phyloP scores from a whole-genome alignment of 2,888 invertebrate genomes.

The Spatulosminthurus flaviceps region DNA sequence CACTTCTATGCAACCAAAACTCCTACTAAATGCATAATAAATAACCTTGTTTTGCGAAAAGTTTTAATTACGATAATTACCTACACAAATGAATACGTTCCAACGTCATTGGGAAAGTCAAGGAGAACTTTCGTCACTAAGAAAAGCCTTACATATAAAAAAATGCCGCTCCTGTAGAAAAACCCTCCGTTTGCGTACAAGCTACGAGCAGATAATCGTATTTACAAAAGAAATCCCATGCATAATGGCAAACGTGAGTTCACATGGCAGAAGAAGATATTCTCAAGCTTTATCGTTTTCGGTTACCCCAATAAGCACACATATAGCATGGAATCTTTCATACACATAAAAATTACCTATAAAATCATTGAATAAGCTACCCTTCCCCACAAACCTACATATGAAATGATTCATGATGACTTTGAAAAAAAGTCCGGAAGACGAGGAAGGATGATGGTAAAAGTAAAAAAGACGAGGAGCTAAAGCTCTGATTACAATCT shows the following conservation, averaged over 20 bases:
- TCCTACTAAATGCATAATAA: no score
- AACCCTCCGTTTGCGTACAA: no score
- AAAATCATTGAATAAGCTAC: no score
- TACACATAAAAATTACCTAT: neutral
- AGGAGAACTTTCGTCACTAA: no score
- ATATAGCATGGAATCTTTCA: neutral
- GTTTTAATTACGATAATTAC: no score
- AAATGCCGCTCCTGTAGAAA: no score
- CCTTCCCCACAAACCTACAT: neutral
- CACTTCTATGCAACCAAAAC: no score
- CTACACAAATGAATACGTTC: no score
- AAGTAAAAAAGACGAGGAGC: neutral
- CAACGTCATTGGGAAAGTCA: no score
- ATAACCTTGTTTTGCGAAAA: no score
- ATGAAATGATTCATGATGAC: neutral
- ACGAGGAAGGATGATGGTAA: neutral
- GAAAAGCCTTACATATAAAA: no score
- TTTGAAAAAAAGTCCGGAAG: neutral
- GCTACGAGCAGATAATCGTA: constrained; percentile 3
- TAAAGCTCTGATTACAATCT: constrained; percentile 19
- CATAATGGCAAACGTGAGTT: constrained; percentile 5
- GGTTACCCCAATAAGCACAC: neutral
- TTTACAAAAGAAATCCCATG: neutral
- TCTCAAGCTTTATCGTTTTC: neutral
- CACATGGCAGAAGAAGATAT: constrained; percentile 10